Evolutionary conservation across 2,888 invertebrate species (phyloP).

Genomic region (Eristalis pertinax): DNA sequence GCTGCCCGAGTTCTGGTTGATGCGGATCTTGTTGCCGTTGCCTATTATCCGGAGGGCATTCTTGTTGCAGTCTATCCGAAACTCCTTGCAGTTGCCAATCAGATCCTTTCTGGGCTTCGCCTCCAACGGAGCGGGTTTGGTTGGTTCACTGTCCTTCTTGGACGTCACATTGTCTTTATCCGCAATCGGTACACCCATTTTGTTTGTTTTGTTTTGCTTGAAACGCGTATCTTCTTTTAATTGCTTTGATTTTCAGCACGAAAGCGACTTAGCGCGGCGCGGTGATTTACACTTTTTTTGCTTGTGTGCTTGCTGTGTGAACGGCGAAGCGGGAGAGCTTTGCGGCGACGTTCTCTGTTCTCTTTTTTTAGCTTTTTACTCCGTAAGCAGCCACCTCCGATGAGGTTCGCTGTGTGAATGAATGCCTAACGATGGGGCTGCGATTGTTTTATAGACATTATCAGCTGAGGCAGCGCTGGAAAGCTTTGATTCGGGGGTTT

Average conservation of each 20-base stretch:
- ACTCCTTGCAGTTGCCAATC: constrained; percentile 80
- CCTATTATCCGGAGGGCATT: constrained; percentile 79
- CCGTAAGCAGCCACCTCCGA: constrained; percentile 28
- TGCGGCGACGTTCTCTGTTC: constrained; percentile 11
- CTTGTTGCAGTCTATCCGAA: constrained; percentile 78
- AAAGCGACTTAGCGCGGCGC: constrained; percentile 15
- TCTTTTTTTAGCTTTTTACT: constrained; percentile 7
- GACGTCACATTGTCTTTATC: constrained; percentile 55
- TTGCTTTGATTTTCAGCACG: background rate
- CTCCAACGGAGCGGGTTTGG: background rate
- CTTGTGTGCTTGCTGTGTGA: constrained; percentile 10
- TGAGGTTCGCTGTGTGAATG: constrained; percentile 63
- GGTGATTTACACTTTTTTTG: constrained; percentile 60
- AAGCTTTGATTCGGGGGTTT: constrained; percentile 66
- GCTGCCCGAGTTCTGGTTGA: constrained; percentile 77
- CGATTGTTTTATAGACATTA: constrained; percentile 60
- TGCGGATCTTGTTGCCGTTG: constrained; percentile 80
- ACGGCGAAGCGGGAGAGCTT: constrained; percentile 41
- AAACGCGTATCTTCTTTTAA: constrained; percentile 24
- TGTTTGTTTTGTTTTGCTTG: background rate
- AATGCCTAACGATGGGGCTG: constrained; percentile 23
- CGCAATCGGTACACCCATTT: constrained; percentile 60
- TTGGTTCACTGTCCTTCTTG: constrained; percentile 16
- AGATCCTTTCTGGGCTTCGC: constrained; percentile 74
- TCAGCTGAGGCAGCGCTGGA: constrained; percentile 17